Percentiles rank a stretch among this genome's conserved stretches.
Conservation (phyloP, 1,140 invertebrate genomes). For the Drosophila paulistorum region DNA sequence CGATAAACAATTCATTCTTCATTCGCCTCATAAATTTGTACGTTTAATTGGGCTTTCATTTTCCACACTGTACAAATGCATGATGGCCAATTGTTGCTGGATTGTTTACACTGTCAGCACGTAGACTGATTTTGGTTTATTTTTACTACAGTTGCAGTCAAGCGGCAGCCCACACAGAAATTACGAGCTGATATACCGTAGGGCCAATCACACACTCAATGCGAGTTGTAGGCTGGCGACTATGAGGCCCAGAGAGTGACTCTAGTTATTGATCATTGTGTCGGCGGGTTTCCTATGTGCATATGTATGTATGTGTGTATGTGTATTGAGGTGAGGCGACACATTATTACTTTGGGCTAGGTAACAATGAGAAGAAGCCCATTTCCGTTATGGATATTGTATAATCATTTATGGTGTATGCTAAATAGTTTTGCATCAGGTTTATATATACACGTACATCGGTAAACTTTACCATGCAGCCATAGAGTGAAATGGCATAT, state of each 20-base stretch:
- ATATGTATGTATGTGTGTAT: no score
- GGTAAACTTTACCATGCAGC: background rate
- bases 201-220: constrained; percentile 18
- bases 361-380: constrained; percentile 43
- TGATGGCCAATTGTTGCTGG: constrained; percentile 4
- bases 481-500: background rate
- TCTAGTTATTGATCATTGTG: constrained; percentile 46
- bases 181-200: constrained; percentile 24
- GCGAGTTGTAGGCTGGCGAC: constrained; percentile 7
- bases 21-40: constrained; percentile 48
- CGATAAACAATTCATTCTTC: constrained; percentile 28
- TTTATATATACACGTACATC: constrained; percentile 1
- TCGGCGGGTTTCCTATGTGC: constrained; percentile 5
- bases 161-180: constrained; percentile 48
- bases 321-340: constrained; percentile 37
- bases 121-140: constrained; percentile 49
- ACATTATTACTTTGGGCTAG: constrained; percentile 34
- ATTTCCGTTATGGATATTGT: constrained; percentile 62
- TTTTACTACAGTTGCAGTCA: constrained; percentile 38
- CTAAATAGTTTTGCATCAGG: constrained; percentile 36
- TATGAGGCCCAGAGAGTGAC: constrained; percentile 42
- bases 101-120: constrained; percentile 48
- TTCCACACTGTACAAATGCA: background rate
- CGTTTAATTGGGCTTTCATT: constrained; percentile 42
- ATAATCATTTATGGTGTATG: constrained; percentile 50